phyloP scores from a whole-genome alignment of 2,113 vertebrate species.

The Lethenteron reissneri region DNA sequence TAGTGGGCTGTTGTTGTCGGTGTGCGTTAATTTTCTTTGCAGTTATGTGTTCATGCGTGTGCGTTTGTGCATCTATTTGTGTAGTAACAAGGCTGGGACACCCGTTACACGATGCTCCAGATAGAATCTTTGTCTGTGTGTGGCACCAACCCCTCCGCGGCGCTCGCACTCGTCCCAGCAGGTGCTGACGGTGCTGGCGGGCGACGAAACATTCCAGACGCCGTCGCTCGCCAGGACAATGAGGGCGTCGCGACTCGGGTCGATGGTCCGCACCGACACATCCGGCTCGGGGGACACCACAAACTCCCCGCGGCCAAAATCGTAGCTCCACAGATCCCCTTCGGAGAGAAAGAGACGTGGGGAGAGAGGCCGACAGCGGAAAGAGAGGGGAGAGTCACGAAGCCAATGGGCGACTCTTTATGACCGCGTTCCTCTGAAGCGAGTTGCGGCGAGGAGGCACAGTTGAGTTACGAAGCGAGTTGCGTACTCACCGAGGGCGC shows the following conservation, averaged over 20 bases:
- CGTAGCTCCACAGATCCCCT: conserved; percentile 96
- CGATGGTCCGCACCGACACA: conserved; percentile 67
- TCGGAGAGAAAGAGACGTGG: background rate
- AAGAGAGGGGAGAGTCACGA: rapidly evolving
- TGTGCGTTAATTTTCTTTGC: too few species aligned
- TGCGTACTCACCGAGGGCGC: conserved; percentile 41
- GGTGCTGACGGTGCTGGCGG: conserved; percentile 54
- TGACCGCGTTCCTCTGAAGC: too few species aligned
- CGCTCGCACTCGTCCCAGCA: conserved; percentile 42
- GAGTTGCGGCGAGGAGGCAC: too few species aligned
- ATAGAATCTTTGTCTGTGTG: too few species aligned
- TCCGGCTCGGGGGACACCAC: conserved; percentile 92
- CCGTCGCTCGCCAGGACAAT: conserved; percentile 91
- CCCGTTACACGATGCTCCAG: too few species aligned
- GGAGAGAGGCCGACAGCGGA: background rate
- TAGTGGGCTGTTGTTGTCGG: too few species aligned
- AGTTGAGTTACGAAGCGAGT: too few species aligned
- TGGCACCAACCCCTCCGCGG: too few species aligned
- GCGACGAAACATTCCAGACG: conserved; percentile 93
- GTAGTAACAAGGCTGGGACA: too few species aligned
- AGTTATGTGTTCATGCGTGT: too few species aligned
- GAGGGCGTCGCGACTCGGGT: conserved; percentile 63
- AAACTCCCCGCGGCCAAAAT: conserved; percentile 93
- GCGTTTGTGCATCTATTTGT: too few species aligned
- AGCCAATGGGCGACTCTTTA: too few species aligned